Base-by-base conservation (phyloP, 2,888 invertebrate genomes). In the Phaonia tiefii region DNA sequence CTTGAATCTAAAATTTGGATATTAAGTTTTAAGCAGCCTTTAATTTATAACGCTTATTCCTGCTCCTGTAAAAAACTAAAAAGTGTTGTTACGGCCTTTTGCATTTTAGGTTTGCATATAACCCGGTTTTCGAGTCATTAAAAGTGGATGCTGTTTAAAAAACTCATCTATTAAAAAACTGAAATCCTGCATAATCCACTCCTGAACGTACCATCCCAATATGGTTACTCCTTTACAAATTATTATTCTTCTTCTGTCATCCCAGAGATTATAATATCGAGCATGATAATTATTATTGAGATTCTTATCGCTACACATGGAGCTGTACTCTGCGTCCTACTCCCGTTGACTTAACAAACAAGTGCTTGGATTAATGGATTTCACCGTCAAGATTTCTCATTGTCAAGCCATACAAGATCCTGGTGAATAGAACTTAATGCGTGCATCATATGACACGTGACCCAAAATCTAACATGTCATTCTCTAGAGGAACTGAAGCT, bases 301-400 rank as follows among this genome's bases (percentile, higher is more conserved):
- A 81, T 81, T 81, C 75, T 56, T 54, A 78, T 71, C 44, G 31
- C 54, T 72, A 77, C 58, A n/a, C 76, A 65, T 56, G 20, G 42
- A 20, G 42, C 54, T 51, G 60, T 20, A 51, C 70, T 74, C 63
- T 42, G 20, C 3, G 49, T 46, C 37, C 60, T 0, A 17, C 10
- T 39, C 7, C 26, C 31, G 17, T 39, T 60, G 31, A 31, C 31
- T 60, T 56, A 20, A 11, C 17, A 31, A 72, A 65, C 81, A 81
- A 81, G 78, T 78, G 75, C 69, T 72, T 60, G 81, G 81, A 75
- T 81, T 81, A 81, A 81, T 67, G 75, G 78, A 75, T 75, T 56
- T 75, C 71, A 3, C 75, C 10, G 8, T 13, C 72, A 81, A 49
- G 78, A 78, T 69, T 78, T 81, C 78, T 72, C 67, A 44, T 80